Percentiles rank a stretch among this genome's conserved stretches.
Evolutionary conservation across 2,888 invertebrate genomes (phyloP).

Genomic region (Phoronis australis): DNA sequence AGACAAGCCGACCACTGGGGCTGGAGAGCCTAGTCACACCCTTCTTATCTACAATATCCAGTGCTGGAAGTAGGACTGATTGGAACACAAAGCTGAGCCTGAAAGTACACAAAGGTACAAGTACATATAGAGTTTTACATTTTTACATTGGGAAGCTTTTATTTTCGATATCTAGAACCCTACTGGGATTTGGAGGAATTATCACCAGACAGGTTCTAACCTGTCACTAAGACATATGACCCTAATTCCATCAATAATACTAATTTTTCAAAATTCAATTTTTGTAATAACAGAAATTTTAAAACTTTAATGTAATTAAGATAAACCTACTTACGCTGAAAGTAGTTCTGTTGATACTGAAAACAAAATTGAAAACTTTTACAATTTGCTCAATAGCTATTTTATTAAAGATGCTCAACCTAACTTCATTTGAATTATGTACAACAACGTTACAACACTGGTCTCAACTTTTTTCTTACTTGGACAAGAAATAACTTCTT

Average conservation of each 20-base stretch:
- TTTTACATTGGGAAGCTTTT: no score
- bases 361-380: not conserved
- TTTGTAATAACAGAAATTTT: not conserved
- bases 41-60: slow-evolving; percentile 36
- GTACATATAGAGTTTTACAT: no score
- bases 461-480: no score
- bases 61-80: slow-evolving; percentile 30
- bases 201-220: not conserved
- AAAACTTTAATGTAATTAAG: not conserved
- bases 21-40: slow-evolving; percentile 26
- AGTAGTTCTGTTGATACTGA: not conserved
- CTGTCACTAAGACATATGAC: not conserved
- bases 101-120: no score
- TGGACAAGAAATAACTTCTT: no score
- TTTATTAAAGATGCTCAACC: no score
- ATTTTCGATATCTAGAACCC: no score
- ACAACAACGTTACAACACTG: no score
- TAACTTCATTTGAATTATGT: no score
- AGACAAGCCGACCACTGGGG: slow-evolving; percentile 29
- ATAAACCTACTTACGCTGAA: not conserved
- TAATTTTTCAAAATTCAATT: not conserved
- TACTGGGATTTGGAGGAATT: no score
- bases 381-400: no score
- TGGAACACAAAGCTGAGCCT: slow-evolving; percentile 38
- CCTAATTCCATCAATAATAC: no score